These are phyloP conservation scores for Arrhamphus sclerolepis DNA, from an alignment of 2,797 vertebrate genomes.

Conservation along the genomic window DNA sequence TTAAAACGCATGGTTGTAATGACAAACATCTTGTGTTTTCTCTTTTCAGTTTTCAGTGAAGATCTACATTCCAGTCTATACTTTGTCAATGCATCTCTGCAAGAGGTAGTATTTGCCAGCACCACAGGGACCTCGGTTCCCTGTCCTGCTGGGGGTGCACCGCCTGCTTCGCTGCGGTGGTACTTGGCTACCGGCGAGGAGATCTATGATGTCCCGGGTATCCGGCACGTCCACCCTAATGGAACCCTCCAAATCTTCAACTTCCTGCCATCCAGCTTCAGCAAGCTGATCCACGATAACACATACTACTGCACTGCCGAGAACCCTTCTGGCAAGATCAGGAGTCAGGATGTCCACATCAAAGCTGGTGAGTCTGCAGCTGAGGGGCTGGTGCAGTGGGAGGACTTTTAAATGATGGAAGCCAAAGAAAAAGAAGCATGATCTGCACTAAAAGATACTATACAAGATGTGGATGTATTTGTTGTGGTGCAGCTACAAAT, in stretches of 20 bases:
- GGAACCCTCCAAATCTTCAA: constrained; percentile 99
- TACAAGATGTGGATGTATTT: neutral
- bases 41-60: constrained; percentile 93
- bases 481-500: neutral
- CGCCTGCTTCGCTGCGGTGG: constrained; percentile 96
- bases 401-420: too few relatives aligned
- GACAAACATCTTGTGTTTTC: constrained; percentile 26
- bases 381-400: neutral
- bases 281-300: constrained; percentile 99
- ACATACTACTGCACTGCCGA: constrained; percentile 99
- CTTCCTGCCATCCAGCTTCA: constrained; percentile 99
- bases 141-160: constrained; percentile 95
- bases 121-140: constrained; percentile 98
- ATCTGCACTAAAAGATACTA: neutral
- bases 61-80: constrained; percentile 98
- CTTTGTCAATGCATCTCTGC: constrained; percentile 99
- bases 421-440: neutral
- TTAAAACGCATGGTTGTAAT: constrained; percentile 8
- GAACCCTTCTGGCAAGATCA: constrained; percentile 99
- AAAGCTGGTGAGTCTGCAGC: constrained; percentile 91
- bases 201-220: constrained; percentile 99
- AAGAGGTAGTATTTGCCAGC: constrained; percentile 99
- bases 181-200: constrained; percentile 98
- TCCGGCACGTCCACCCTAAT: constrained; percentile 98
- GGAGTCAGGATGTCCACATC: constrained; percentile 99